Percentiles rank a stretch among this genome's conserved stretches.
Conservation (phyloP, 2,888 invertebrate genomes). For the Pharmacophagus antenor region DNA sequence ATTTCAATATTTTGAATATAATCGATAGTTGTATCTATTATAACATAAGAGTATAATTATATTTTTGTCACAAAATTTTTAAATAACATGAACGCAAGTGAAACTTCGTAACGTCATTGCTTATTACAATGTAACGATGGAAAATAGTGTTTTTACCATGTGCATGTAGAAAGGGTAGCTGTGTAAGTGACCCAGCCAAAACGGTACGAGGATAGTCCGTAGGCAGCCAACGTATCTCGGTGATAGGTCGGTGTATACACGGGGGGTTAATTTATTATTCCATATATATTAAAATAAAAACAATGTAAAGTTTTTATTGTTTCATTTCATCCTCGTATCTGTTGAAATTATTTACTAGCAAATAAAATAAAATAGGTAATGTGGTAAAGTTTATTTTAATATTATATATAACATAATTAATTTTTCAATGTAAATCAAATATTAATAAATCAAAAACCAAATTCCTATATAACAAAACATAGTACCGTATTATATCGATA, state of each 20-base stretch:
- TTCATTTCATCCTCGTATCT: slow-evolving; percentile 47
- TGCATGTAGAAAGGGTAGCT: slow-evolving; percentile 20
- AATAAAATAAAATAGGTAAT: too few relatives aligned
- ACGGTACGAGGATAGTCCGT: slow-evolving; percentile 57
- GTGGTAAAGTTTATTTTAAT: too few relatives aligned
- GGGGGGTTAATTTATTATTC: slow-evolving; percentile 76
- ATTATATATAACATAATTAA: too few relatives aligned
- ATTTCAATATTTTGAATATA: slow-evolving; percentile 19
- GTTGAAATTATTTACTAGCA: neutral
- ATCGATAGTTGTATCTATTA: slow-evolving; percentile 11
- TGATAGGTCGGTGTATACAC: slow-evolving; percentile 68
- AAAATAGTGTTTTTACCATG: slow-evolving; percentile 8
- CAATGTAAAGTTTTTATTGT: slow-evolving; percentile 69
- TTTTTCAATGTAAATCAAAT: too few relatives aligned
- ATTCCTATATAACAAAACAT: too few relatives aligned
- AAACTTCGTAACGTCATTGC: neutral
- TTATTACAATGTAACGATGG: slow-evolving; percentile 8
- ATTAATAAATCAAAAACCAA: too few relatives aligned
- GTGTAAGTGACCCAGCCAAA: slow-evolving; percentile 42
- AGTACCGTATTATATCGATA: too few relatives aligned
- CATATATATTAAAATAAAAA: slow-evolving; percentile 77
- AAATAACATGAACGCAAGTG: slow-evolving; percentile 1
- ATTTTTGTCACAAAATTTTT: slow-evolving; percentile 14
- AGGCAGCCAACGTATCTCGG: slow-evolving; percentile 65
- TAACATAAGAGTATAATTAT: slow-evolving; percentile 24